A percentile compares a stretch with the other conserved stretches of the same genome.
phyloP scores from a whole-genome alignment of 2,888 invertebrate species.

The Ecliptopera silaceata region DNA sequence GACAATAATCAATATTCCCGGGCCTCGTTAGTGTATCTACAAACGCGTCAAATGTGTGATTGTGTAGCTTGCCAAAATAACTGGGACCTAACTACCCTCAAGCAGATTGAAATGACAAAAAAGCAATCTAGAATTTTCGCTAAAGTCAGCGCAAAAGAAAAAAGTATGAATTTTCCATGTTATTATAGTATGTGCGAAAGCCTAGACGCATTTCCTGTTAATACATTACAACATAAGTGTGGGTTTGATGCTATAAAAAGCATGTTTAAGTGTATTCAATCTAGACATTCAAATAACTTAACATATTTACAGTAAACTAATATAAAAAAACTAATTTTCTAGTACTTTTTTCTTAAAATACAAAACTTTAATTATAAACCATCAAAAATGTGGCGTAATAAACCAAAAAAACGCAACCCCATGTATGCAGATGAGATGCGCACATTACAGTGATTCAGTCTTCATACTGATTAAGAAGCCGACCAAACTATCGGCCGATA shows the following conservation, averaged over 20 bases:
- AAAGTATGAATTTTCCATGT: neutral
- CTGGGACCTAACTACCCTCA: conserved; percentile 2
- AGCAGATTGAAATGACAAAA: neutral
- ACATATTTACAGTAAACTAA: conserved; percentile 7
- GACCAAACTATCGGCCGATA: too few relatives aligned
- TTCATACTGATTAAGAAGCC: too few relatives aligned
- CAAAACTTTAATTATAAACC: too few relatives aligned
- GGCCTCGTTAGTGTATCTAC: neutral
- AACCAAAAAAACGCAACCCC: too few relatives aligned
- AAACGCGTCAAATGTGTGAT: conserved; percentile 4
- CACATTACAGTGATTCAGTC: too few relatives aligned
- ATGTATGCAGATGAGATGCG: too few relatives aligned
- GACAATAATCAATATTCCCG: neutral
- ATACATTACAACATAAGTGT: neutral
- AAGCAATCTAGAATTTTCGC: conserved; percentile 1
- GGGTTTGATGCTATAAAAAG: neutral
- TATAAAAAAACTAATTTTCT: too few relatives aligned
- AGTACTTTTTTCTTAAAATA: too few relatives aligned
- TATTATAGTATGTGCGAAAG: neutral
- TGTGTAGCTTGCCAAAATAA: conserved; percentile 17
- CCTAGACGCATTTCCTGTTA: neutral
- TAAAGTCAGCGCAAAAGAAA: neutral
- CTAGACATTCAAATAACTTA: neutral
- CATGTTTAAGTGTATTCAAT: neutral
- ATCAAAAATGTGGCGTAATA: too few relatives aligned